Evolutionary conservation across 2,888 invertebrate genomes (phyloP).

Genomic region (Cosmia pyralina): DNA sequence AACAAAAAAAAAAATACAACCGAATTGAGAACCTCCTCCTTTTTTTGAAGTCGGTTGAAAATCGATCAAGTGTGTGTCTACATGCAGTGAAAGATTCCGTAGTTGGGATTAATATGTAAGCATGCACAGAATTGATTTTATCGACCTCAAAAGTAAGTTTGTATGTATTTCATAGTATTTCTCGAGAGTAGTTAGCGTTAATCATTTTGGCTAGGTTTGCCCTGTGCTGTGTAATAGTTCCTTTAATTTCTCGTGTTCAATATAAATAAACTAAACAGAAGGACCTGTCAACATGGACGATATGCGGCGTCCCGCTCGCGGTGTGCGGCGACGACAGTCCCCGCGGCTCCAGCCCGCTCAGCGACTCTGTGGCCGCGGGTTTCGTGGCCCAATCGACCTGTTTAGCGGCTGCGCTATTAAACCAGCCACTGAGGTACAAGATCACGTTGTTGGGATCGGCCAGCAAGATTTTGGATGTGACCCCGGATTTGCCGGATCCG

Average conservation of each 20-base stretch:
- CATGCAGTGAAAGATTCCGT: background rate
- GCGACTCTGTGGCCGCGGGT: slow-evolving; percentile 96
- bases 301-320: slow-evolving; percentile 79
- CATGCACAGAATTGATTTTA: background rate
- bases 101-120: background rate
- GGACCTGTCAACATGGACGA: slow-evolving; percentile 78
- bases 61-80: background rate
- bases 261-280: slow-evolving; percentile 65
- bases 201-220: background rate
- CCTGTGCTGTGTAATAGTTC: background rate
- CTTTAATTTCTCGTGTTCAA: background rate
- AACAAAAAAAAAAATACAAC: too few relatives aligned
- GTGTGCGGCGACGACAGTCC: slow-evolving; percentile 81
- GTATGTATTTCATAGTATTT: background rate
- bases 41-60: too few relatives aligned
- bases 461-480: slow-evolving; percentile 95
- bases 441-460: slow-evolving; percentile 95
- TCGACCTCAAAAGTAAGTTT: background rate
- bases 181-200: background rate
- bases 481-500: slow-evolving; percentile 86
- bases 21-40: too few relatives aligned
- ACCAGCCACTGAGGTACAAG: slow-evolving; percentile 96
- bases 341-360: slow-evolving; percentile 82
- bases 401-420: slow-evolving; percentile 95
- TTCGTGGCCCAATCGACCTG: slow-evolving; percentile 95